Evolutionary conservation across 2,888 invertebrate genomes (phyloP), one percentile per base, ranked within the genome.

Genomic region (Phasia obesa): DNA sequence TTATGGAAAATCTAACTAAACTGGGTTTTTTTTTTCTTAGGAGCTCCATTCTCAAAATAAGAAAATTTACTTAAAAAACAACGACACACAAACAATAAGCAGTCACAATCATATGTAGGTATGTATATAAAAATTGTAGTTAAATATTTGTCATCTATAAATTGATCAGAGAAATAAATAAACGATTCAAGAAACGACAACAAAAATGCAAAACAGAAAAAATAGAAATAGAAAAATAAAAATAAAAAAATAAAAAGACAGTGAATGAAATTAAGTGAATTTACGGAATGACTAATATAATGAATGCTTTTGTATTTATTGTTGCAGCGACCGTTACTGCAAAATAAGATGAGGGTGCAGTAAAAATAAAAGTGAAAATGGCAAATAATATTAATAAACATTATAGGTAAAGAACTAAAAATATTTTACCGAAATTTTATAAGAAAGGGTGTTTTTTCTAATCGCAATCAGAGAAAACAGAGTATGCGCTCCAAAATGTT

Each of bases 271-370:
- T n/a, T n/a, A n/a, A n/a, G n/a, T n/a, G n/a, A n/a, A n/a, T n/a
- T 77, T 62, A 19, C 38, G 6, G 60, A 69, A 81, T 81, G 81
- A 81, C 77, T 81, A 81, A 81, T 81, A 69, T 11, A 38, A 55
- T 15, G 57, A 57, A 49, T 70, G 64, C 11, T 47, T 53, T 23
- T 17, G 2, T 17, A 17, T 13, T 15, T 47, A 13, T 59, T 67
- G 47, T 59, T 64, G 44, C 15, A 17, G 55, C 19, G 6, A 15
- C 4, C 9, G 57, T 38, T 59, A 59, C 57, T 67, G 57, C 55
- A 15, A 38, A 31, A 23, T 47, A 69, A 74, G 55, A 57, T 70
- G 47, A 53, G 62, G 62, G 70, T 62, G 70, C 55, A 77, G 27
- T 57, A 44, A 73, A 44, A 53, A 25, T 3, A 44, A 60, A 71